These are phyloP conservation scores for Leptinotarsa juncta DNA, from an alignment of 2,888 invertebrate genomes.

Conservation along the genomic window DNA sequence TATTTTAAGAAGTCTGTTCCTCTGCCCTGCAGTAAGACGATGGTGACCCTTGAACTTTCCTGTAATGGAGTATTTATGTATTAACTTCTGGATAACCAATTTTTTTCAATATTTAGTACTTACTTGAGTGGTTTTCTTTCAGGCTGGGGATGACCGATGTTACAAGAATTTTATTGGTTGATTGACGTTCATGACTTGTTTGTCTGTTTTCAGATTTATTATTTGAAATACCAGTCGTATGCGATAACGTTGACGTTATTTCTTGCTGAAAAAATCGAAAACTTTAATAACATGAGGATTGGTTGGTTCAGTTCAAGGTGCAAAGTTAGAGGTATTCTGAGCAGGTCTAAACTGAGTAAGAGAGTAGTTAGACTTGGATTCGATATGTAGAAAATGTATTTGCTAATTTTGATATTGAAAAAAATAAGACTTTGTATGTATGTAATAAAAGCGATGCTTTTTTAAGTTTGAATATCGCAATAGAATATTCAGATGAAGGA, in stretches of 20 bases:
- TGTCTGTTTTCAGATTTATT: neutral
- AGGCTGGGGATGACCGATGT: neutral
- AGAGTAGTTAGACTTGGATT: too few species aligned
- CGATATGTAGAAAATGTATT: too few species aligned
- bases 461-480: too few species aligned
- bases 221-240: neutral
- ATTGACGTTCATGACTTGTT: neutral
- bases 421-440: too few species aligned
- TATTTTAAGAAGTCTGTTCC: neutral
- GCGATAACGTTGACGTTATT: neutral
- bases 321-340: too few species aligned
- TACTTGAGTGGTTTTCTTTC: neutral
- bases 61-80: neutral
- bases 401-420: too few species aligned
- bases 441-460: too few species aligned
- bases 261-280: neutral
- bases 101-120: neutral
- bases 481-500: too few species aligned
- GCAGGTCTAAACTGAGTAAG: too few species aligned
- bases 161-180: neutral
- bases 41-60: constrained; percentile 11
- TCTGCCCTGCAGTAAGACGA: constrained; percentile 5
- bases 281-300: neutral
- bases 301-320: too few species aligned
- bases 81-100: neutral